Percentiles rank a stretch among this genome's conserved stretches.
These are phyloP conservation scores for Cryptus viduatorius DNA, from an alignment of 2,888 invertebrate species.

Conservation along the genomic window DNA sequence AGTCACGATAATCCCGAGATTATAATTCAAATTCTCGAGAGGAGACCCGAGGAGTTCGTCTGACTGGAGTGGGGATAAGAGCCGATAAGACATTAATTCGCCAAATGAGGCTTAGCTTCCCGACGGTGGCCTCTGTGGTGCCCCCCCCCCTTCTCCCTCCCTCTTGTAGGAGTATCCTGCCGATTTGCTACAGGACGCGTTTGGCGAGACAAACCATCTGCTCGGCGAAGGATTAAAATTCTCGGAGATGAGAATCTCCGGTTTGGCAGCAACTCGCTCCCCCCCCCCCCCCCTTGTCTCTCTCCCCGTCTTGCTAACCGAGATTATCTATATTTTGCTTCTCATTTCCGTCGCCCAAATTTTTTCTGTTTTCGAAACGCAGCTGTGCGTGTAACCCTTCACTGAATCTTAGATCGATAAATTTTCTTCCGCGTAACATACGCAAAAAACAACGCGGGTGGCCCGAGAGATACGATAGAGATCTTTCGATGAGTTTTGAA, in stretches of 20 bases:
- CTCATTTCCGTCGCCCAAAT: neutral
- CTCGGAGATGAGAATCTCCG: conserved; percentile 44
- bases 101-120: conserved; percentile 27
- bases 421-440: too few species aligned
- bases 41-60: neutral
- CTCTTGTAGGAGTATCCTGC: neutral
- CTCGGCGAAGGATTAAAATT: conserved; percentile 35
- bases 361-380: too few species aligned
- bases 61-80: neutral
- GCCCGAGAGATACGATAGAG: too few species aligned
- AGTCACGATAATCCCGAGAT: conserved; percentile 45
- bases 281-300: neutral
- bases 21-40: conserved; percentile 8
- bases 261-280: neutral
- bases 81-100: conserved; percentile 43
- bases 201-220: conserved; percentile 7
- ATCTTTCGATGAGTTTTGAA: too few species aligned
- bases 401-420: too few species aligned
- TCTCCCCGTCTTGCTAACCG: neutral
- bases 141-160: too few species aligned
- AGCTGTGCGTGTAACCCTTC: too few species aligned
- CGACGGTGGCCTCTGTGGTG: neutral
- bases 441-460: too few species aligned
- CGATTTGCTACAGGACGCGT: neutral
- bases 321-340: neutral